Base-by-base conservation (phyloP, 2,113 vertebrate genomes). In the Macroglossus sobrinus region DNA sequence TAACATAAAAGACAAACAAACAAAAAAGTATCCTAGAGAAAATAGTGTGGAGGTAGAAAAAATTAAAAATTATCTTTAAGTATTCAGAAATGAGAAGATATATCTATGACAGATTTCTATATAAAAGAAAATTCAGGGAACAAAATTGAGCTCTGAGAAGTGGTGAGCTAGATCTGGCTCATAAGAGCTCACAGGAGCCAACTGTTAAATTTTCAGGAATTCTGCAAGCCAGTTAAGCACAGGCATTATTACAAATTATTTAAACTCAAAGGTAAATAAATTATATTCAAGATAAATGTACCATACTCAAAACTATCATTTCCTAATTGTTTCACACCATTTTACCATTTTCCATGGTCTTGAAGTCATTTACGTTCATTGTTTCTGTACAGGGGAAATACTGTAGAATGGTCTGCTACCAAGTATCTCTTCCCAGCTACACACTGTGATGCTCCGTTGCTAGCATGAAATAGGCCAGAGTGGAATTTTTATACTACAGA, bases 21-120 rank as follows among this genome's bases (percentile, higher is more conserved):
- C 15, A 24, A 33, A 85, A 59, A 90, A 61, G 26, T 24, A 66
- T 26, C 43, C 89, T 43, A 66, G 76, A 38, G 14, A n/a, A 84
- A 43, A 40, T 7, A 78, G 14, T 66, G 30, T 7, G 71, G 26
- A 71, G 22, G 43, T 30, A 68, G 59, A 38, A 88, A 72, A 47
- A 57, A n/a, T 11, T 69, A 89, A 66, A 86, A 33, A 43, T 79
- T 43, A 26, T 47, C 28, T 64, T 76, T 75, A 78, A 84, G 19
- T 74, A 68, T 91, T 80, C 95, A 88, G 30, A 72, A 47, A 88
- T 93, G 85, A 88, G 59, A 63, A 84, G 13, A 45, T 68, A n/a
- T 9, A 92, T 7, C 38, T 21, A 69, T 57, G 30, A 81, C 12
- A 85, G 63, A 30, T 43, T 55, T 86, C n/a, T 69, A 38, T 30